Evolutionary conservation across 2,888 invertebrate species (phyloP).

Genomic region (Chymomyza caudatula): DNA sequence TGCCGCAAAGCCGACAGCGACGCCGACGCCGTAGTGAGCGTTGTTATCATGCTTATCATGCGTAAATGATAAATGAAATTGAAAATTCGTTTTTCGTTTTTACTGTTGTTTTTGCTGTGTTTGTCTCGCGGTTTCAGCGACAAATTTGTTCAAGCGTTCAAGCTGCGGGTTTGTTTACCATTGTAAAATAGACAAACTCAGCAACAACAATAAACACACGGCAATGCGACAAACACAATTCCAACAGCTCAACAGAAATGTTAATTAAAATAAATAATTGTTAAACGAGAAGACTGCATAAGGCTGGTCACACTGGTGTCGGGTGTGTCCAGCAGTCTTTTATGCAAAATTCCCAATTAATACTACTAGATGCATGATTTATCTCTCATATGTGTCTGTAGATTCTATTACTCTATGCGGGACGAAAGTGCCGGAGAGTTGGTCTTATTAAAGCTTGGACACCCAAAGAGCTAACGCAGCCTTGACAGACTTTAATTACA

Average conservation of each 20-base stretch:
- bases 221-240: no score
- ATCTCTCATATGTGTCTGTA: no score
- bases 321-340: not conserved
- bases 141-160: not conserved
- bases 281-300: not conserved
- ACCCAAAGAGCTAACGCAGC: no score
- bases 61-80: constrained; percentile 64
- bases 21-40: not conserved
- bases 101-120: constrained; percentile 18
- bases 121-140: constrained; percentile 11
- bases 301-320: not conserved
- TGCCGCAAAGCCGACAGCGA: no score
- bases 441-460: no score
- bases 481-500: no score
- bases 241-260: constrained; percentile 13
- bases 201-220: no score
- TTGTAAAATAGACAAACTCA: constrained; percentile 25
- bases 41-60: constrained; percentile 58
- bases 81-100: constrained; percentile 23
- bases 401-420: no score
- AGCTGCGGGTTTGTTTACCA: constrained; percentile 14
- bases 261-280: constrained; percentile 27
- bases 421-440: no score
- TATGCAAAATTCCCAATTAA: not conserved
- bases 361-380: not conserved